phyloP scores from a whole-genome alignment of 2,797 vertebrate species.

The Tolypeutes matacus region DNA sequence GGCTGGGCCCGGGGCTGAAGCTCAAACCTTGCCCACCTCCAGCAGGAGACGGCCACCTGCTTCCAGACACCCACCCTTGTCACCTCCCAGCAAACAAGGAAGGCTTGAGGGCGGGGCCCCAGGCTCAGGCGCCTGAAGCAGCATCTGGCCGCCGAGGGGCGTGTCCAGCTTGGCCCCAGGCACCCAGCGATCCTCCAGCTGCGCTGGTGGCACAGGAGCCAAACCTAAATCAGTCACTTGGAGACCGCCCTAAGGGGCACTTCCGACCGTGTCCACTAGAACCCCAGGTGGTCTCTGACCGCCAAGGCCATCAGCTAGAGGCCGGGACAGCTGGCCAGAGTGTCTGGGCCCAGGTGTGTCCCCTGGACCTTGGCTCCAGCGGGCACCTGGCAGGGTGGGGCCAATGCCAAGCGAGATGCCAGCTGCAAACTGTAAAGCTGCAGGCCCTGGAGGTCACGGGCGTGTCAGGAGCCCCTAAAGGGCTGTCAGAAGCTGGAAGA shows the following conservation, averaged over 20 bases:
- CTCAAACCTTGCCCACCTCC: neutral
- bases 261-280: neutral
- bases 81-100: neutral
- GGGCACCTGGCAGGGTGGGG: neutral
- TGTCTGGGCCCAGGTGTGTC: neutral
- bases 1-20: neutral
- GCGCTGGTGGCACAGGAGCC: fast-evolving
- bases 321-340: neutral
- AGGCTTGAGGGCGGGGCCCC: neutral
- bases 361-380: neutral
- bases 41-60: neutral
- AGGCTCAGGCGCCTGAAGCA: neutral
- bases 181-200: neutral
- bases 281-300: neutral
- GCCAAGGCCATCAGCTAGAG: neutral
- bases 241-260: neutral
- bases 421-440: no score
- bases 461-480: no score
- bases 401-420: no score
- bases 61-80: no score
- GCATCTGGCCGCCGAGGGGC: no score
- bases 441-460: no score
- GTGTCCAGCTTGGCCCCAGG: neutral
- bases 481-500: neutral
- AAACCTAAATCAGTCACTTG: neutral